These are phyloP conservation scores for Microcaecilia unicolor DNA, from an alignment of 2,797 vertebrate species.

Conservation along the genomic window DNA sequence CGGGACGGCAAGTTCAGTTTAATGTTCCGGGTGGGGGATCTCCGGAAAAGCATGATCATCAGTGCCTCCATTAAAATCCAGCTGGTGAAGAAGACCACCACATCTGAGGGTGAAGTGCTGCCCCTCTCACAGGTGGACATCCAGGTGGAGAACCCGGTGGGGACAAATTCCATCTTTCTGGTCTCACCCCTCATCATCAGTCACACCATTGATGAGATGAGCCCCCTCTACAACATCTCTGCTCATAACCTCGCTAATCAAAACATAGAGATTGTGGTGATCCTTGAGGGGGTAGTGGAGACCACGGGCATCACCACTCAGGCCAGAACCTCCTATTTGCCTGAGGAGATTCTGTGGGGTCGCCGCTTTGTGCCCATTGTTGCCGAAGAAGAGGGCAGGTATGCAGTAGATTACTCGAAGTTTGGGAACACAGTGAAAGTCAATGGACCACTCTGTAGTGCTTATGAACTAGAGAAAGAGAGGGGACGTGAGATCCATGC, in stretches of 20 bases:
- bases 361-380: conserved; percentile 16
- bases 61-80: conserved; percentile 22
- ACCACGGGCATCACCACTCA: conserved; percentile 27
- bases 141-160: conserved; percentile 17
- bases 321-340: conserved; percentile 22
- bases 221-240: conserved; percentile 10
- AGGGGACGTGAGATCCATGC: too few species aligned
- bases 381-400: conserved; percentile 16
- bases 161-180: conserved; percentile 14
- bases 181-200: conserved; percentile 18
- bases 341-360: conserved; percentile 19
- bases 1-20: conserved; percentile 9
- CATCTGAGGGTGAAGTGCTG: conserved; percentile 12
- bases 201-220: conserved; percentile 13
- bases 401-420: conserved; percentile 26
- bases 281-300: conserved; percentile 24
- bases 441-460: conserved; percentile 8
- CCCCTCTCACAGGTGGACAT: conserved; percentile 23
- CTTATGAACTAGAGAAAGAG: conserved; percentile 3
- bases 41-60: conserved; percentile 29
- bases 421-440: conserved; percentile 21
- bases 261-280: conserved; percentile 18
- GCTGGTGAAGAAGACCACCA: conserved; percentile 14
- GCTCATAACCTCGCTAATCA: conserved; percentile 5
- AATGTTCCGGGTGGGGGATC: conserved; percentile 23